Evolutionary conservation across 2,797 vertebrate species (phyloP).

Genomic region (Sebastes hubbsi): DNA sequence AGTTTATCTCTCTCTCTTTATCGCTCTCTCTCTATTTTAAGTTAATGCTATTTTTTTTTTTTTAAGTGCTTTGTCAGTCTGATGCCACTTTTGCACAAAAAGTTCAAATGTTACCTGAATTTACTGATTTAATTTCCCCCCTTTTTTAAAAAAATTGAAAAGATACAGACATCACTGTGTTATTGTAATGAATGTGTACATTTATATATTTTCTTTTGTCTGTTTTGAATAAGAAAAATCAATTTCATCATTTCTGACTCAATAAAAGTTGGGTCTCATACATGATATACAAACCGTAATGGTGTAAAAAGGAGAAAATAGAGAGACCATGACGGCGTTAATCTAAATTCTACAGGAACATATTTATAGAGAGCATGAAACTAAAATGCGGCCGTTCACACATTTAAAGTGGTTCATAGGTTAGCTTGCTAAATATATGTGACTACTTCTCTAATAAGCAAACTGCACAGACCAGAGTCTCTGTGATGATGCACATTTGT

Average conservation of each 20-base stretch:
- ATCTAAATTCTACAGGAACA: background rate
- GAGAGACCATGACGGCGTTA: background rate
- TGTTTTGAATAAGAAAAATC: background rate
- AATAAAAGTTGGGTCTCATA: background rate
- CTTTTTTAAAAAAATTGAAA: background rate
- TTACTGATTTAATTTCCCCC: background rate
- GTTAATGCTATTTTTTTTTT: background rate
- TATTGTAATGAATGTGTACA: background rate
- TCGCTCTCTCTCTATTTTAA: background rate
- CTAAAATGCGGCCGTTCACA: conserved; percentile 21
- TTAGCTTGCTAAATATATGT: conserved; percentile 19
- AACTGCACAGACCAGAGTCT: background rate
- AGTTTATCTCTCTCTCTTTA: background rate
- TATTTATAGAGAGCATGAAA: conserved; percentile 40
- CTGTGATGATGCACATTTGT: background rate
- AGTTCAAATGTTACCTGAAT: background rate
- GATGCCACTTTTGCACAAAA: background rate
- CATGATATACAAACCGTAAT: background rate
- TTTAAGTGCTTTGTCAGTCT: background rate
- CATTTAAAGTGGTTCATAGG: conserved; percentile 31
- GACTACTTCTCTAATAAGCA: conserved; percentile 32
- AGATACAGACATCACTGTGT: background rate
- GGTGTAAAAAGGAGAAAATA: background rate
- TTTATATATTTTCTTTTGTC: background rate
- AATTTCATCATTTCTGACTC: background rate